Conservation (phyloP, 2,888 invertebrate species). For the Philhelius pedissequus region DNA sequence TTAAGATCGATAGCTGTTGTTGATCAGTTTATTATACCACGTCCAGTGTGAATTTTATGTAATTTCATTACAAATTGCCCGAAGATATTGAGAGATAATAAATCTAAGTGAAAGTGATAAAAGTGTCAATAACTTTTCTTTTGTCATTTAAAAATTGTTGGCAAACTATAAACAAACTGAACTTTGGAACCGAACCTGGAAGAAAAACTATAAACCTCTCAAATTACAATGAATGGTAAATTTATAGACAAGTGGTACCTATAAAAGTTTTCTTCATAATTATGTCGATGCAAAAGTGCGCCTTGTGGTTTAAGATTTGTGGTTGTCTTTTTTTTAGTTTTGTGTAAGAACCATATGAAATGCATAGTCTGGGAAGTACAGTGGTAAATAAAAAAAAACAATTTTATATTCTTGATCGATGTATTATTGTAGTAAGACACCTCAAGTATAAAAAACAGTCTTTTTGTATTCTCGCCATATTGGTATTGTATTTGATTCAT, state of each 20-base stretch:
- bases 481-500: too few species aligned
- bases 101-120: conserved; percentile 52
- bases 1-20: conserved; percentile 47
- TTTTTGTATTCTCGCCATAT: too few species aligned
- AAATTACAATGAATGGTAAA: conserved; percentile 56
- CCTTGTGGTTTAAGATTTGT: background rate
- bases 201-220: background rate
- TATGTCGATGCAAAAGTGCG: too few species aligned
- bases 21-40: conserved; percentile 12
- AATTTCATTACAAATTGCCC: background rate
- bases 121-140: conserved; percentile 56
- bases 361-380: background rate
- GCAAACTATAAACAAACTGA: background rate
- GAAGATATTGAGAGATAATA: background rate
- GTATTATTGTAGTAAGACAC: too few species aligned
- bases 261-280: too few species aligned
- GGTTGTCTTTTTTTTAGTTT: background rate
- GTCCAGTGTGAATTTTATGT: conserved; percentile 11
- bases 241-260: conserved; percentile 6
- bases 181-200: background rate
- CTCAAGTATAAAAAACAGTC: too few species aligned
- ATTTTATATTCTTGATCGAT: too few species aligned
- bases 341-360: background rate
- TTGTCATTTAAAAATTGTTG: background rate
- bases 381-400: background rate